These are phyloP conservation scores for Girardinichthys multiradiatus DNA, from an alignment of 2,113 vertebrate species.

Conservation along the genomic window DNA sequence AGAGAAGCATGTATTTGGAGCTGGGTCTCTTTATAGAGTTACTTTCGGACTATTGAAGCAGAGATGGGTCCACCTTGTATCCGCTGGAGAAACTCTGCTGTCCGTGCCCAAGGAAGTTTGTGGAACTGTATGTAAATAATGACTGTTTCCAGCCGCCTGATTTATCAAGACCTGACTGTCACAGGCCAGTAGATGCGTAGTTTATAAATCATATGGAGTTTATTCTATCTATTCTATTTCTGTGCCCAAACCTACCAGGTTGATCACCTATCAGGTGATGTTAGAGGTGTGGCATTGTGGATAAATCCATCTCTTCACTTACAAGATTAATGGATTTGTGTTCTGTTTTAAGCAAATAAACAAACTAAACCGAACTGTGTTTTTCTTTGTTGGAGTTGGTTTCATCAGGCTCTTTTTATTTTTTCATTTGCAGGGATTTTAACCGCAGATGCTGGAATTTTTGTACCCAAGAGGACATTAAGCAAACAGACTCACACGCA, in stretches of 20 bases:
- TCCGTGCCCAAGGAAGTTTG: background rate
- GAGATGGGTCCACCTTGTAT: no score
- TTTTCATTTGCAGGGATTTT: conserved; percentile 26
- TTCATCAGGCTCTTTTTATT: conserved; percentile 43
- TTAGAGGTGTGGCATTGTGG: background rate
- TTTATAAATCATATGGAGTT: background rate
- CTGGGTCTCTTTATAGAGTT: no score
- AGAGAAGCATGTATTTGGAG: no score
- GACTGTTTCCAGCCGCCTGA: background rate
- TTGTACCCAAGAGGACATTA: conserved; percentile 16
- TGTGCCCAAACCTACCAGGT: no score
- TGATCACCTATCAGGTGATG: background rate
- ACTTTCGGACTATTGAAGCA: no score
- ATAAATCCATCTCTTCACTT: background rate
- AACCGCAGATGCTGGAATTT: conserved; percentile 36
- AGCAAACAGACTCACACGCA: conserved; percentile 26
- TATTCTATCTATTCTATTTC: no score
- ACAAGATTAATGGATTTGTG: background rate
- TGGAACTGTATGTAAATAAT: background rate
- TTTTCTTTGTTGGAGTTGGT: no score
- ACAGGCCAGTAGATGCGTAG: background rate
- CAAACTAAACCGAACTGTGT: no score
- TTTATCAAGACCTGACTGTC: background rate
- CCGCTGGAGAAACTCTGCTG: no score
- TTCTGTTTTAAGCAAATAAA: background rate